Base-by-base conservation (phyloP, 2,888 invertebrate genomes). In the Physocephala rufipes region DNA sequence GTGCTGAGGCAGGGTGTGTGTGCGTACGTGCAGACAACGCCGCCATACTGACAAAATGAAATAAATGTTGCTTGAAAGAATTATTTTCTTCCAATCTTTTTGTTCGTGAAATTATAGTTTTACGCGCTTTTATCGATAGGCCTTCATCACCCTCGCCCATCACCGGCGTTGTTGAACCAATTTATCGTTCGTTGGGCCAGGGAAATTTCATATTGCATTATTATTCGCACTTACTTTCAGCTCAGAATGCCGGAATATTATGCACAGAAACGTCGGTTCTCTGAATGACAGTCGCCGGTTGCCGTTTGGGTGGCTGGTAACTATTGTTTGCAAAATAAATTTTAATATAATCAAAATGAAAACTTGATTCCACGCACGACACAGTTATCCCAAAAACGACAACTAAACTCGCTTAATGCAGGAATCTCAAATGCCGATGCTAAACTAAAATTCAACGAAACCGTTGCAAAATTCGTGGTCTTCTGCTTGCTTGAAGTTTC, bases 401-500 rank as follows among this genome's bases (percentile, higher is more conserved):
- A 30, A 21, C 16, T 19, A 43, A 68, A 68, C 47, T 68, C 21
- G 28, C 30, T 30, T 21, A 68, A 59, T 68, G 51, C 62, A 36
- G 21, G 49, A 68, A 68, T 62, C 61, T 61, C 58, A 67, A 67
- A 67, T 67, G 67, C 67, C 68, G 51, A 62, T 62, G 61, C 61
- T 68, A 68, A 51, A 61, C 68, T 62, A 19, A 68, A 62, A 61
- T 68, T 68, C 51, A 21, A 68, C 62, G 68, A 68, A 62, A n/a
- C 21, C 26, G 21, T 61, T 61, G 61, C 68, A 49, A 61, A 67
- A 67, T 47, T 68, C 55, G 49, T 67, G 58, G 67, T 28, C 28
- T 58, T 67, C 45, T 66, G 53, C 53, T 53, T 7, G 55, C 55
- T n/a, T n/a, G 43, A 36, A 36, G 21, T 28, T 66, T 53, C 66